Conservation (phyloP, 2,797 vertebrate species). For the Muscicapa striata region DNA sequence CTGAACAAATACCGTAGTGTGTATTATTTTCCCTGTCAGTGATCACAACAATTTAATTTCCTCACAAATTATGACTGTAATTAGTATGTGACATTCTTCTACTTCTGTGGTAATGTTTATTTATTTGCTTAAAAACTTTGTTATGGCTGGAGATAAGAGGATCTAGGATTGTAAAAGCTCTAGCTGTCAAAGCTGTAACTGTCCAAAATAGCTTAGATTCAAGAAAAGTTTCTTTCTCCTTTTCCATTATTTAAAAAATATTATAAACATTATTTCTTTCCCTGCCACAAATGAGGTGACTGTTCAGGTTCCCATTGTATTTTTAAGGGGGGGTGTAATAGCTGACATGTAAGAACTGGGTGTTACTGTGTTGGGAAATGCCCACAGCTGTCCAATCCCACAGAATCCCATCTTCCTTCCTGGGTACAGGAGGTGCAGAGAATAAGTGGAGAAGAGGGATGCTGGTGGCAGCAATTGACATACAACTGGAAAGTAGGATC, state of each 20-base stretch:
- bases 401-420: background rate
- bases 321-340: background rate
- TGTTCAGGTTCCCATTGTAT: background rate
- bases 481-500: background rate
- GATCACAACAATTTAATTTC: conserved; percentile 18
- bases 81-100: background rate
- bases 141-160: background rate
- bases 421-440: background rate
- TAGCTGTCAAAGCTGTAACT: background rate
- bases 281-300: background rate
- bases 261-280: background rate
- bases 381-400: background rate
- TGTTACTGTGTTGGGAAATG: background rate
- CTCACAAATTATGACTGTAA: background rate
- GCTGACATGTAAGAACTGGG: background rate
- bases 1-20: background rate
- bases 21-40: background rate
- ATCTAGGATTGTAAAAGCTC: background rate
- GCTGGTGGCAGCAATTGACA: background rate
- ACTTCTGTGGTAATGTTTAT: background rate
- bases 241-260: background rate
- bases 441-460: background rate
- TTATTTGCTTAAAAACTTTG: background rate
- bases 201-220: background rate
- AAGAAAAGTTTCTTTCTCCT: background rate